Evolutionary conservation across 2,888 invertebrate species (phyloP), one percentile per base, ranked within the genome.

Genomic region (Diaphora mendica): DNA sequence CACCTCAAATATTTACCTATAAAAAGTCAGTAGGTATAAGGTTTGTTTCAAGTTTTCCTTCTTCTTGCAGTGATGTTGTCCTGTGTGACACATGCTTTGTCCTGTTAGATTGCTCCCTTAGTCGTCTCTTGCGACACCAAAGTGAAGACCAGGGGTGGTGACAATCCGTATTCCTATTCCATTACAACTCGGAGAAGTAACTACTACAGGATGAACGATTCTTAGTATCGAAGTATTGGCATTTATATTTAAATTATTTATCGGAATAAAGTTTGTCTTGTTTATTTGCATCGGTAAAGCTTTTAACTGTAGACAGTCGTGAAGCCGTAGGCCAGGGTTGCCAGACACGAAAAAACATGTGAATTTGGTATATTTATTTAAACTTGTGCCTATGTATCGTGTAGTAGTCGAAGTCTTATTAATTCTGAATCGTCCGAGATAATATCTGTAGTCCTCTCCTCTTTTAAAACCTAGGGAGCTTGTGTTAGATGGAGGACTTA

Each of bases 281-380:
- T 83, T 82, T 82, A 84, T 87, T 83, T 83, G 84, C 77, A 81
- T 82, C 82, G 74, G 79, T 74, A 72, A 72, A 69, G 76, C 83
- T 88, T 87, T 86, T 79, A 89, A 79, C 78, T 70, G 71, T 33
- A 39, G 35, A 26, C 69, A 39, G 51, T 33, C 33, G 33, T 35
- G 66, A 66, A 73, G 71, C 55, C 72, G 72, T 55, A 15, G 11
- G 33, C n/a, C 39, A 68, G 68, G 68, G 68, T 68, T 68, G 68
- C 55, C 35, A 55, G 33, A 35, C 3, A 5, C 17, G 8, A 33
- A 35, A 68, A 20, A 26, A 26, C 2, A 26, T 62, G 15, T 30
- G 1, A 59, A 62, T 62, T 30, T 62, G 3, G 59, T 13, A 62
- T 5, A 26, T 39, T 11, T 62, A 30, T n/a, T 55, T 11, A 13